These are phyloP conservation scores for Pollenia griseotomentosa DNA, from an alignment of 2,888 invertebrate species.

Conservation along the genomic window DNA sequence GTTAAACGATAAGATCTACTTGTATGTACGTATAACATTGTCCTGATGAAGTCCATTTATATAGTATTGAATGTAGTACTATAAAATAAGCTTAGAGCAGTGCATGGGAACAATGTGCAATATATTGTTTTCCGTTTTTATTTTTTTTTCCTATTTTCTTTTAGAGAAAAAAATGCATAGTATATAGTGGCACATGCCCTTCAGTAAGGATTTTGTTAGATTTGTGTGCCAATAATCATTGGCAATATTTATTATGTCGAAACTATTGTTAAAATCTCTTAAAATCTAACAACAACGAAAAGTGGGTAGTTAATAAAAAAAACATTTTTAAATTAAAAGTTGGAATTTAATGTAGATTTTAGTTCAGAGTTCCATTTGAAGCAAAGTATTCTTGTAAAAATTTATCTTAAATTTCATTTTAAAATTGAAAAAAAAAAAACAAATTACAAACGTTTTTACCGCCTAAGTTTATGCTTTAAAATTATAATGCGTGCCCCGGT, in stretches of 20 bases:
- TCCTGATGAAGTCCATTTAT: not conserved
- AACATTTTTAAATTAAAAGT: not conserved
- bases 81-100: slow-evolving; percentile 12
- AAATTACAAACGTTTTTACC: not conserved
- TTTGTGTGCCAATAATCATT: slow-evolving; percentile 63
- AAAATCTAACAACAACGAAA: not conserved
- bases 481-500: not conserved
- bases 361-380: no score
- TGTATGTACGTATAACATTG: not conserved
- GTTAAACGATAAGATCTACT: slow-evolving; percentile 51
- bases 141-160: slow-evolving; percentile 4
- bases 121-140: slow-evolving; percentile 40
- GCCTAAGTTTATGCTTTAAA: slow-evolving; percentile 4
- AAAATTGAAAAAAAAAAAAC: not conserved
- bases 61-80: not conserved
- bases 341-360: not conserved
- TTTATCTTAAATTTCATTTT: no score
- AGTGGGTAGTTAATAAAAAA: not conserved
- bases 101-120: slow-evolving; percentile 1
- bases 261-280: slow-evolving; percentile 44
- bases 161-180: not conserved
- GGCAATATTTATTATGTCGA: slow-evolving; percentile 54
- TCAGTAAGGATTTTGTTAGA: slow-evolving; percentile 57
- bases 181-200: slow-evolving; percentile 47
- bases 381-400: no score